Evolutionary conservation across 92 coral and sea anemone species (phyloP).

Genomic region (Parazoanthus atlanticus): DNA sequence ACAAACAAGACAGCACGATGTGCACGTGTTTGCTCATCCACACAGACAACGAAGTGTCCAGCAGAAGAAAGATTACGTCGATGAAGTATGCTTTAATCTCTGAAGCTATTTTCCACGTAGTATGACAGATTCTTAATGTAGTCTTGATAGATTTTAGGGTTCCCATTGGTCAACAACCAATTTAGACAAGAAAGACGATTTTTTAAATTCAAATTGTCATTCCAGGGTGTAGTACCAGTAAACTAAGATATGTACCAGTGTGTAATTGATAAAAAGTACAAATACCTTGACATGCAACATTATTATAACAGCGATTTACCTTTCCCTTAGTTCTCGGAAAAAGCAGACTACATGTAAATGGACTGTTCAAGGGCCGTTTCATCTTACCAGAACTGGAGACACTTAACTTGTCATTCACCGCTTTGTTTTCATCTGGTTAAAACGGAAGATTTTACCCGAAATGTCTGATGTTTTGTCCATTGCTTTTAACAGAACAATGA

Average conservation of each 20-base stretch:
- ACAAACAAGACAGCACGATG: slow-evolving; percentile 49
- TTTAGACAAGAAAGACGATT: too few relatives aligned
- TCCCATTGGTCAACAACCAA: too few relatives aligned
- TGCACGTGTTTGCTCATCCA: slow-evolving; percentile 83
- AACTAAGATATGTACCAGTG: too few relatives aligned
- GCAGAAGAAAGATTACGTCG: background rate
- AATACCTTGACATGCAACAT: too few relatives aligned
- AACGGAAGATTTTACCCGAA: background rate
- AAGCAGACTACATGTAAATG: too few relatives aligned
- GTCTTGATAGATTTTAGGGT: background rate
- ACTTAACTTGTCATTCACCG: background rate
- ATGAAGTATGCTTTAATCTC: slow-evolving; percentile 27
- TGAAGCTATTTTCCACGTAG: background rate
- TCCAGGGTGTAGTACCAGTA: too few relatives aligned
- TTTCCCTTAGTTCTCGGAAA: background rate
- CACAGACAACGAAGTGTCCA: slow-evolving; percentile 23
- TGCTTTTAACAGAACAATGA: background rate
- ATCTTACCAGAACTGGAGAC: background rate
- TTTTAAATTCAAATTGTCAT: too few relatives aligned
- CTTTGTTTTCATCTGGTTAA: background rate
- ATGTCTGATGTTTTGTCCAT: background rate
- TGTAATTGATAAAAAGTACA: too few relatives aligned
- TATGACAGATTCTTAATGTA: background rate
- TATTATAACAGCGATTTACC: background rate
- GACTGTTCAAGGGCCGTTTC: background rate